phyloP scores from a whole-genome alignment of 2,797 vertebrate species.

The Botia almorhae region DNA sequence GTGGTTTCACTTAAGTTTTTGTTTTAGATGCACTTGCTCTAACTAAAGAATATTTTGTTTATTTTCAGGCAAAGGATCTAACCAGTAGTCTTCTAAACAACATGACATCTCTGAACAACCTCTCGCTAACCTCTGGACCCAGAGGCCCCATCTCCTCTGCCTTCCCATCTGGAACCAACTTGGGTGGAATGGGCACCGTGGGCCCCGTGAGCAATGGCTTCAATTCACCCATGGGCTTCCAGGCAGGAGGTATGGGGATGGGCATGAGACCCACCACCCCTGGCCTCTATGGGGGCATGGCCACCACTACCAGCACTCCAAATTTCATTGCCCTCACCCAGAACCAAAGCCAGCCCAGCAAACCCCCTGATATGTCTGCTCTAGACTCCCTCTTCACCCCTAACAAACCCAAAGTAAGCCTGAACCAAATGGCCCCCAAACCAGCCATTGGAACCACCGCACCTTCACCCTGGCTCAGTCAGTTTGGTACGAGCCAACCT shows the following conservation, averaged over 20 bases:
- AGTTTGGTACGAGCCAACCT: conserved; percentile 78
- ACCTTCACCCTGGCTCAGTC: conserved; percentile 88
- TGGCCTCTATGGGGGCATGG: conserved; percentile 81
- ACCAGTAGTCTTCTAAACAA: conserved; percentile 92
- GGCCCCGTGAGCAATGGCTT: conserved; percentile 87
- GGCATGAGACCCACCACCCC: conserved; percentile 80
- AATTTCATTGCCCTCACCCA: conserved; percentile 83
- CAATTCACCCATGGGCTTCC: conserved; percentile 84
- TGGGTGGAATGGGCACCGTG: conserved; percentile 76
- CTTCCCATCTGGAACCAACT: conserved; percentile 77
- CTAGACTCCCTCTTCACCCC: conserved; percentile 91
- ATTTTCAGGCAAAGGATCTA: conserved; percentile 89
- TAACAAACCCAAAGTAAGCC: conserved; percentile 92
- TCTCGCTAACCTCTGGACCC: conserved; percentile 77
- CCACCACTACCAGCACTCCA: conserved; percentile 82
- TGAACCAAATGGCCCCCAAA: conserved; percentile 91
- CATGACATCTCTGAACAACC: conserved; percentile 86
- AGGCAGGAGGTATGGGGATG: conserved; percentile 81
- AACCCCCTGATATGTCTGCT: conserved; percentile 85
- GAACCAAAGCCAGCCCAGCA: conserved; percentile 70
- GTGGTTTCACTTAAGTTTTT: neutral
- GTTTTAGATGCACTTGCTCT: neutral
- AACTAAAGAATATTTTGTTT: neutral
- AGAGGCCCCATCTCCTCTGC: conserved; percentile 78
- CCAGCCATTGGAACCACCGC: conserved; percentile 58